Conservation (phyloP, 2,888 invertebrate species). For the Prionchulus punctatus region DNA sequence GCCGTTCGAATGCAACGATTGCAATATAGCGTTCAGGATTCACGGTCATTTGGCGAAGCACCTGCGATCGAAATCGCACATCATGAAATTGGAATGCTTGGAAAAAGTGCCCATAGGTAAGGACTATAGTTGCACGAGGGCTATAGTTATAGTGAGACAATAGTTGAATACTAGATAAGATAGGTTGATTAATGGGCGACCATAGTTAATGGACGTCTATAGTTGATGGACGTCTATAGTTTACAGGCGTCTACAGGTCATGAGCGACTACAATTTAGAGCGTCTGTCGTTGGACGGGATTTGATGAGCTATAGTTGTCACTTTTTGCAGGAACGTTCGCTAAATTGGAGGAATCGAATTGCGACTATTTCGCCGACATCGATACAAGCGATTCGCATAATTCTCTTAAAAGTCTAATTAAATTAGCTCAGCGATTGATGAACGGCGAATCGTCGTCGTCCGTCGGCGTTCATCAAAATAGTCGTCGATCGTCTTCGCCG, state of each 20-base stretch:
- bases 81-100: conserved; percentile 45
- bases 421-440: neutral
- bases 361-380: conserved; percentile 65
- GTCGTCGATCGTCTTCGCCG: too few relatives aligned
- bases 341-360: conserved; percentile 56
- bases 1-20: conserved; percentile 86
- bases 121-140: too few relatives aligned
- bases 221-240: too few relatives aligned
- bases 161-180: too few relatives aligned
- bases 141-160: too few relatives aligned
- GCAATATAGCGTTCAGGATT: conserved; percentile 78
- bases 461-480: neutral
- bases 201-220: too few relatives aligned
- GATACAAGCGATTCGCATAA: conserved; percentile 91
- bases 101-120: conserved; percentile 79
- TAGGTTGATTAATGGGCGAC: too few relatives aligned
- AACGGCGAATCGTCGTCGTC: neutral
- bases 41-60: conserved; percentile 94
- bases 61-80: conserved; percentile 42
- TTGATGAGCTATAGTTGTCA: too few relatives aligned
- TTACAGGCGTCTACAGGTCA: too few relatives aligned
- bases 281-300: too few relatives aligned
- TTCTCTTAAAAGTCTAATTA: conserved; percentile 60
- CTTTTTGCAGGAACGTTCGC: conserved; percentile 72
- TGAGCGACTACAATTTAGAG: too few relatives aligned